Base-by-base conservation (phyloP, 2,888 invertebrate genomes). In the Plemyria rubiginata region DNA sequence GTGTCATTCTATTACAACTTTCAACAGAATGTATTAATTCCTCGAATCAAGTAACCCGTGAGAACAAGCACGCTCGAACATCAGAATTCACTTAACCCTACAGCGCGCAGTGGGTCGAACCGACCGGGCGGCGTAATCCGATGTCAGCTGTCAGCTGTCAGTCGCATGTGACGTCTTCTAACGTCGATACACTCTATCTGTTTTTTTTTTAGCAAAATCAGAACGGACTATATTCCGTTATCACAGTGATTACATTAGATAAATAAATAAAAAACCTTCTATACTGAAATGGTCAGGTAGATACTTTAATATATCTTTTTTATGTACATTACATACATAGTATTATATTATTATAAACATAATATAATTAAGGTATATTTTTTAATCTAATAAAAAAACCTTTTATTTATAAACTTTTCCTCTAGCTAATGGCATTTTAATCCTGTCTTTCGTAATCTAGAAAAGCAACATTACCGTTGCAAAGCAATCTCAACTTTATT, bases 141-240 rank as follows among this genome's bases (percentile, higher is more conserved):
- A 16, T 55, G 65, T 46, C 65, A 61, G 60, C 65, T 55, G 65
- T 46, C 65, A 61, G 60, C 65, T 65, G 60, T 60, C 65, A 60
- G n/a, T 28, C 54, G 46, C 60, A 60, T 38, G 40, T 38, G 51
- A 57, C 13, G 12, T 29, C 57, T 60, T 54, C 46, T 29, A 41
- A 59, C 22, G 16, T 15, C 29, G 50, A 56, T 45, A 51, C 38
- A 38, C 0, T 45, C 6, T 11, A 11, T 11, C 8, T 8, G 9
- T 11, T 38, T 32, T 8, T 7, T n/a, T n/a, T n/a, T n/a, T n/a
- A n/a, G n/a, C n/a, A n/a, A n/a, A n/a, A n/a, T n/a, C n/a, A n/a
- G n/a, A n/a, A n/a, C n/a, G n/a, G n/a, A n/a, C n/a, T n/a, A n/a
- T n/a, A n/a, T n/a, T n/a, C n/a, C n/a, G n/a, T n/a, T n/a, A n/a